phyloP scores from a whole-genome alignment of 1,140 invertebrate species.

The Neotoxoptera formosana region DNA sequence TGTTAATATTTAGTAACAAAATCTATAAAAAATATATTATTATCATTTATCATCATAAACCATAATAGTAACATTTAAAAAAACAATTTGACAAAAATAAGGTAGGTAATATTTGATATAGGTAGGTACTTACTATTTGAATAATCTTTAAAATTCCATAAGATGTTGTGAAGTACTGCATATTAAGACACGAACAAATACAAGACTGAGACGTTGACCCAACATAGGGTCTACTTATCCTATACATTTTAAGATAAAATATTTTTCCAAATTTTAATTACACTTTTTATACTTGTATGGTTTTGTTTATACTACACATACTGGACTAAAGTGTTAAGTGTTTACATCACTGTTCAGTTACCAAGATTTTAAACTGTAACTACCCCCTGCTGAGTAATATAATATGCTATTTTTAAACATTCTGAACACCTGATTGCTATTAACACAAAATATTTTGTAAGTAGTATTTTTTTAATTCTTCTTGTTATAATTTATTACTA shows the following conservation, averaged over 20 bases:
- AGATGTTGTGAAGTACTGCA: constrained; percentile 74
- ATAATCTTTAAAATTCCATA: constrained; percentile 76
- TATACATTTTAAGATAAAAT: neutral
- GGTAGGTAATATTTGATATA: neutral
- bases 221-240: neutral
- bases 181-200: constrained; percentile 80
- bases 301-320: neutral
- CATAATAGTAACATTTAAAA: neutral
- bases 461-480: neutral
- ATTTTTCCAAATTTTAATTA: neutral
- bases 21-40: too few relatives aligned
- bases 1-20: too few relatives aligned
- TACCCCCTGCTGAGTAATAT: constrained; percentile 60
- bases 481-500: neutral
- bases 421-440: neutral
- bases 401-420: constrained; percentile 12
- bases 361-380: neutral
- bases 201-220: constrained; percentile 63
- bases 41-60: too few relatives aligned
- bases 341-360: neutral
- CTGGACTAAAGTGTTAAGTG: neutral
- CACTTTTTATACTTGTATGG: neutral
- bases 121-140: constrained; percentile 71
- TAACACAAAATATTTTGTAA: neutral
- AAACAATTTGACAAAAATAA: neutral